phyloP scores from a whole-genome alignment of 2,888 invertebrate genomes.

The Slavum lentiscoides region DNA sequence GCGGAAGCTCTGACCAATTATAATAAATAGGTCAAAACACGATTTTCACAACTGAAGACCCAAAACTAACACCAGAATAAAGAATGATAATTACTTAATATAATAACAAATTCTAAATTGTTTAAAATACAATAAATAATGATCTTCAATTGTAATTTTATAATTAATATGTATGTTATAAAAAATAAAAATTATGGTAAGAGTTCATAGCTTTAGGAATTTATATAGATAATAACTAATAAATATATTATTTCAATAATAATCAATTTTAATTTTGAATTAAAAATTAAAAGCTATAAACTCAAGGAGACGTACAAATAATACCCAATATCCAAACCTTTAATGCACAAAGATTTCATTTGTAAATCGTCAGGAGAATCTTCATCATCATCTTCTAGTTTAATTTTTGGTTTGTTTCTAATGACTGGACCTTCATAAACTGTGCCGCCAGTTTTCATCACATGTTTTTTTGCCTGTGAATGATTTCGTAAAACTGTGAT shows the following conservation, averaged over 20 bases:
- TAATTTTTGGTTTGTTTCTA: constrained; percentile 37
- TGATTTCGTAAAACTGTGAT: constrained; percentile 56
- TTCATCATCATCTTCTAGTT: constrained; percentile 34
- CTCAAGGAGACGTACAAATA: constrained; percentile 35
- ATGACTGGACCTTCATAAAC: constrained; percentile 46
- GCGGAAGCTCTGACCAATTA: constrained; percentile 52
- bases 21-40: constrained; percentile 53
- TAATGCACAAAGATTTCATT: constrained; percentile 53
- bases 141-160: constrained; percentile 51
- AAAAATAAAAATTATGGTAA: constrained; percentile 14
- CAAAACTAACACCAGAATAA: constrained; percentile 36
- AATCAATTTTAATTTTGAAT: not conserved
- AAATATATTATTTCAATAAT: not conserved
- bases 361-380: constrained; percentile 50
- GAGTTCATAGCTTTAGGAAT: constrained; percentile 43
- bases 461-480: constrained; percentile 55
- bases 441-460: constrained; percentile 54
- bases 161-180: constrained; percentile 15
- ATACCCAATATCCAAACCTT: constrained; percentile 50
- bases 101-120: constrained; percentile 30
- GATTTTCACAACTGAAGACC: constrained; percentile 48
- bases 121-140: constrained; percentile 32
- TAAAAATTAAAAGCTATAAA: constrained; percentile 46
- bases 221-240: constrained; percentile 1
- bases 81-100: constrained; percentile 30